Conservation (phyloP, 2,888 invertebrate genomes). For the Rhamphomyia laevipes region DNA sequence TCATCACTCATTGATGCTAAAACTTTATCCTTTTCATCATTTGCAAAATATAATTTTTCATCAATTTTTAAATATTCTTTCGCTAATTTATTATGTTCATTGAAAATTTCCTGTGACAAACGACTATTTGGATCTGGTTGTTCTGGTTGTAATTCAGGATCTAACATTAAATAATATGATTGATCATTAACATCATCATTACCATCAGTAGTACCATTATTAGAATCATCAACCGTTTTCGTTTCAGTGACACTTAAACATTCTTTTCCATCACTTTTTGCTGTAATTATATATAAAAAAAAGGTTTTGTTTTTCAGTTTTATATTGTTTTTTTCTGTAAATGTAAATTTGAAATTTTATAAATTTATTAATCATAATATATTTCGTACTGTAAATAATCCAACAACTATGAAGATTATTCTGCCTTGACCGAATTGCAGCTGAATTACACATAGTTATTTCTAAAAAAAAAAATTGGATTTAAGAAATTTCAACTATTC, state of each 20-base stretch:
- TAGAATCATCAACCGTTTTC: slow-evolving; percentile 20
- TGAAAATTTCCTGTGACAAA: slow-evolving; percentile 73
- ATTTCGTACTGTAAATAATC: slow-evolving; percentile 56
- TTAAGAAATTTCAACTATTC: no score
- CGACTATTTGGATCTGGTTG: slow-evolving; percentile 66
- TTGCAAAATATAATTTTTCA: slow-evolving; percentile 71
- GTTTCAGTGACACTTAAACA: slow-evolving; percentile 34
- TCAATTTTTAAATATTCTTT: slow-evolving; percentile 82
- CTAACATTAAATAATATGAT: slow-evolving; percentile 59
- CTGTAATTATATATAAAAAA: slow-evolving; percentile 21
- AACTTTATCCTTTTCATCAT: slow-evolving; percentile 65
- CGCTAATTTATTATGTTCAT: slow-evolving; percentile 78
- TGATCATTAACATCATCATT: slow-evolving; percentile 31
- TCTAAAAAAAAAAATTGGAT: no score
- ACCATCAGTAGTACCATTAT: slow-evolving; percentile 16
- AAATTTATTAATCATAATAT: slow-evolving; percentile 5
- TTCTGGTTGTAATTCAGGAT: slow-evolving; percentile 70
- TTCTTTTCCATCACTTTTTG: slow-evolving; percentile 37
- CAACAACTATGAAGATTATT: slow-evolving; percentile 59
- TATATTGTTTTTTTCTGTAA: neutral
- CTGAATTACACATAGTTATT: slow-evolving; percentile 47
- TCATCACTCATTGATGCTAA: slow-evolving; percentile 39
- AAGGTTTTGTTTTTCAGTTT: neutral
- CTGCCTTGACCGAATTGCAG: slow-evolving; percentile 50
- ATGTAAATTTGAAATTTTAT: neutral